Percentiles rank a stretch among this genome's conserved stretches.
These are phyloP conservation scores for Lasaia peninsularis DNA, from an alignment of 1,140 invertebrate species.

Conservation along the genomic window DNA sequence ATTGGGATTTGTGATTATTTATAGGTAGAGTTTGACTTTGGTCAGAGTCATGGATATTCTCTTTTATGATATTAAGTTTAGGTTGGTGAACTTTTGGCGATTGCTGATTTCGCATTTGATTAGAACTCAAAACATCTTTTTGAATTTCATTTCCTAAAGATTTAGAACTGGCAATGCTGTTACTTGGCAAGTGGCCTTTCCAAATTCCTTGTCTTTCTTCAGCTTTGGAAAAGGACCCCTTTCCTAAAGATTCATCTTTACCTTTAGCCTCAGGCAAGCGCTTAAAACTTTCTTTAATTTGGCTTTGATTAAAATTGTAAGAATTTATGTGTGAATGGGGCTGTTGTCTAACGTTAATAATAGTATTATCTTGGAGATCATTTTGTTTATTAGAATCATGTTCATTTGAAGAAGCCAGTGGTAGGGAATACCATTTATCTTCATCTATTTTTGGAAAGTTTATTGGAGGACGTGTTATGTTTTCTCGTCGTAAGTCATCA, in stretches of 20 bases:
- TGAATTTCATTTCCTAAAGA: not conserved
- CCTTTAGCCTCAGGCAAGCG: no score
- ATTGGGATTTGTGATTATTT: no score
- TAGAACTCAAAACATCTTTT: not conserved
- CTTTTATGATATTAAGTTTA: no score
- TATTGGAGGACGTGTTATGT: not conserved
- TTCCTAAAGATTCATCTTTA: no score
- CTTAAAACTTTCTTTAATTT: no score
- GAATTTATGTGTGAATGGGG: no score
- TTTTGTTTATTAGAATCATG: not conserved
- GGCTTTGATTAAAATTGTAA: no score
- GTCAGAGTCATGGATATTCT: not conserved
- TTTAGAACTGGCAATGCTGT: no score
- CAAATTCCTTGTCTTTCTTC: no score
- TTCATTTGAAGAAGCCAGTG: not conserved
- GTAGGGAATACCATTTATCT: not conserved
- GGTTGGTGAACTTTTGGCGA: not conserved
- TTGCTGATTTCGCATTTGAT: not conserved
- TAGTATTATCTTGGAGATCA: not conserved
- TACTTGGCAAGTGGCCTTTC: no score
- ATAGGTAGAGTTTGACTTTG: not conserved
- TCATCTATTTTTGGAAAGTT: not conserved
- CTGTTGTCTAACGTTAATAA: not conserved
- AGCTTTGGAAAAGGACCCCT: no score
- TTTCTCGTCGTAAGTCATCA: not conserved